Percentiles rank a stretch among this genome's conserved stretches.
phyloP scores from a whole-genome alignment of 64 coral and sea anemone species.

The Pachyseris speciosa region DNA sequence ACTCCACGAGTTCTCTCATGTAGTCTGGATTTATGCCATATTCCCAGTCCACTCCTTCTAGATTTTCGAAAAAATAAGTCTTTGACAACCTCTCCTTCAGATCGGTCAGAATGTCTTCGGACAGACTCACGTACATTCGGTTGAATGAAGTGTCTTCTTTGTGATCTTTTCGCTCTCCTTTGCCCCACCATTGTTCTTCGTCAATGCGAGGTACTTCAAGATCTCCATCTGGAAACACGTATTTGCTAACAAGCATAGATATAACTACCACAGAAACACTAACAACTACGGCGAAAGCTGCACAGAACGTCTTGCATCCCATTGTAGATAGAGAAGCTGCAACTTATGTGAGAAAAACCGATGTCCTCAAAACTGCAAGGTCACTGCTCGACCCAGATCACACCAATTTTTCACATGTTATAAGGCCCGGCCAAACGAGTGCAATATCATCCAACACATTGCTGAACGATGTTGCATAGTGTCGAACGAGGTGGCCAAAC shows the following conservation, averaged over 20 bases:
- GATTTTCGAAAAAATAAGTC: constrained; percentile 76
- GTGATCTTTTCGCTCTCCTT: not conserved
- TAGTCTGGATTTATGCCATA: constrained; percentile 78
- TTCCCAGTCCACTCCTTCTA: constrained; percentile 84
- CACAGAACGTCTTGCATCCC: constrained; percentile 9
- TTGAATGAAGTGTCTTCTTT: constrained; percentile 36
- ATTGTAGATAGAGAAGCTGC: not conserved
- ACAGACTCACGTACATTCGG: constrained; percentile 48
- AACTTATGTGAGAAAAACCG: no score
- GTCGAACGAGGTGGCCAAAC: no score
- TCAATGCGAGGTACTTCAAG: not conserved
- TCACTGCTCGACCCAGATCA: no score
- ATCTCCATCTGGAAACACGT: not conserved
- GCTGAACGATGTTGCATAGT: no score
- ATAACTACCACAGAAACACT: constrained; percentile 17
- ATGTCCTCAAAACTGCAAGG: no score
- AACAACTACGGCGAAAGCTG: not conserved
- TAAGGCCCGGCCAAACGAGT: no score
- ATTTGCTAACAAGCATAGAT: not conserved
- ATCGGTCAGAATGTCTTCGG: constrained; percentile 61
- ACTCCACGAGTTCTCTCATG: constrained; percentile 73
- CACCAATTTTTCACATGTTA: no score
- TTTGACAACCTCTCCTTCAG: constrained; percentile 65
- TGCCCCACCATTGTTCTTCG: constrained; percentile 80
- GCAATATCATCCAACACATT: no score